A percentile compares a stretch with the other conserved stretches of the same genome.
Conservation (phyloP, 1,140 invertebrate species). For the Caenorhabditis inopinata region DNA sequence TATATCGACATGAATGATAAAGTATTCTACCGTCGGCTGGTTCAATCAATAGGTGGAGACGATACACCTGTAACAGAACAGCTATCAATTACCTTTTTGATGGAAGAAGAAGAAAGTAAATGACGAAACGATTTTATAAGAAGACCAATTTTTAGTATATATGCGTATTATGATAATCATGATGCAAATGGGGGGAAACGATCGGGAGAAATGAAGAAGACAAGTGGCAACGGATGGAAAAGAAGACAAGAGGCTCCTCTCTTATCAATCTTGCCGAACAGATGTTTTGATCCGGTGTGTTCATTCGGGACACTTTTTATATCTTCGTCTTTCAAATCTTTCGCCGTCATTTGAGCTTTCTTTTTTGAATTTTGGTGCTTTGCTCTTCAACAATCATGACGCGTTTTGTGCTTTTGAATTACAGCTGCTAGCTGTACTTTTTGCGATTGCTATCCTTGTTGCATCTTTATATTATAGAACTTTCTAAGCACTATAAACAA, state of each 20-base stretch:
- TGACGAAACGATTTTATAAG: neutral
- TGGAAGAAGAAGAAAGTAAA: neutral
- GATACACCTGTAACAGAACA: constrained; percentile 14
- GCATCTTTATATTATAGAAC: too few relatives aligned
- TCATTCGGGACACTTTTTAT: neutral
- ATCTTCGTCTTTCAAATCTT: neutral
- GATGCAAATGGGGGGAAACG: neutral
- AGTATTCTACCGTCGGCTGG: neutral
- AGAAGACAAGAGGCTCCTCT: neutral
- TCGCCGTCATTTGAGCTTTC: neutral
- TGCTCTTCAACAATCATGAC: too few relatives aligned
- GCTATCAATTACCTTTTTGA: constrained; percentile 12
- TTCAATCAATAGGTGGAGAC: neutral
- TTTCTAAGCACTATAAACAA: too few relatives aligned
- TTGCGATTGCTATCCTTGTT: too few relatives aligned
- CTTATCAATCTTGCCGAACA: neutral
- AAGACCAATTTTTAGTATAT: neutral
- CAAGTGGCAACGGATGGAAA: neutral
- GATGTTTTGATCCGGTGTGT: constrained; percentile 18
- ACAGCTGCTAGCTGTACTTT: too few relatives aligned
- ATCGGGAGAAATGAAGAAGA: neutral
- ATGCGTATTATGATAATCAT: constrained; percentile 17
- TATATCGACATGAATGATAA: neutral
- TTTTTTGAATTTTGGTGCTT: neutral
- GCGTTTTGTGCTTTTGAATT: too few relatives aligned